Percentiles rank a stretch among this genome's conserved stretches.
Conservation (phyloP, 2,797 vertebrate genomes). For the Cephalopachus bancanus region DNA sequence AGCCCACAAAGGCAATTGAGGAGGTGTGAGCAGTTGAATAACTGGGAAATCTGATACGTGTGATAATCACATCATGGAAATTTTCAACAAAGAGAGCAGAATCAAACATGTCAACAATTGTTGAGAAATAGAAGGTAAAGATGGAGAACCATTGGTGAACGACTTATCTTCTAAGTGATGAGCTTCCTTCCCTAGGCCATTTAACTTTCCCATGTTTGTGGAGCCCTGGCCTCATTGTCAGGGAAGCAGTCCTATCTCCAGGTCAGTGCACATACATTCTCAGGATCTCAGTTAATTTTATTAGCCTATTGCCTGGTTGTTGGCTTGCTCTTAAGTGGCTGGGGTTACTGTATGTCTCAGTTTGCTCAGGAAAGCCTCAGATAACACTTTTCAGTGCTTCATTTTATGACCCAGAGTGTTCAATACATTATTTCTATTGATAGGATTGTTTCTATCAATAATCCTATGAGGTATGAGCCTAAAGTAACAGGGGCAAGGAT, state of each 20-base stretch:
- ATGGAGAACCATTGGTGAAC: neutral
- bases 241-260: neutral
- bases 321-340: neutral
- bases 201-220: neutral
- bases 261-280: neutral
- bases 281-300: neutral
- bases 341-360: neutral
- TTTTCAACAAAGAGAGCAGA: conserved; percentile 33
- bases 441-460: neutral
- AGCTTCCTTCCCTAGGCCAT: neutral
- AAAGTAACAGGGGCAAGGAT: neutral
- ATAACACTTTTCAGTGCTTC: neutral
- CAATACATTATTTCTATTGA: neutral
- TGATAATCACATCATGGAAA: neutral
- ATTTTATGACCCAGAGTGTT: conserved; percentile 11
- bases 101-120: neutral
- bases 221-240: neutral
- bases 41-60: neutral
- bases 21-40: neutral
- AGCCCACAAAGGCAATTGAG: neutral
- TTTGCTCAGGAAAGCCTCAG: conserved; percentile 9
- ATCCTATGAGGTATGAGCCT: neutral
- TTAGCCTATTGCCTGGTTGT: neutral
- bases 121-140: conserved; percentile 29
- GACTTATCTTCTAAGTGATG: neutral